phyloP scores from a whole-genome alignment of 1,140 invertebrate genomes.

The Zaprionus ghesquierei region DNA sequence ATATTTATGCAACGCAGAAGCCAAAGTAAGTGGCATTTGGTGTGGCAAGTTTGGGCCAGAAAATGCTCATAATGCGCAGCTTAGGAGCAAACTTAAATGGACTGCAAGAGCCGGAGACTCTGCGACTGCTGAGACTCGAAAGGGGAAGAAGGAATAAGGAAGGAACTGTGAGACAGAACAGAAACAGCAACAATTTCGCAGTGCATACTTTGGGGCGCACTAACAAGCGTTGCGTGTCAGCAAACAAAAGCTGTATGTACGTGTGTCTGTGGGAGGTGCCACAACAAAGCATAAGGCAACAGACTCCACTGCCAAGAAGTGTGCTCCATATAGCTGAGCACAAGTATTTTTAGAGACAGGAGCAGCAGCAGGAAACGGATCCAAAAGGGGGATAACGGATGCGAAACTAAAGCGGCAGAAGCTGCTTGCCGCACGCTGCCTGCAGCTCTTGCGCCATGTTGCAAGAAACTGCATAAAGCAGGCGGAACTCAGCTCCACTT shows the following conservation, averaged over 20 bases:
- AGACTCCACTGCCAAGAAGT: slow-evolving; percentile 18
- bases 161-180: slow-evolving; percentile 32
- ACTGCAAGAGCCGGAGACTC: neutral
- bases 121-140: neutral
- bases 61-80: slow-evolving; percentile 3
- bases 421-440: neutral
- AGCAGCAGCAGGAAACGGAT: slow-evolving; percentile 46
- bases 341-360: slow-evolving; percentile 65
- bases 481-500: slow-evolving; percentile 29
- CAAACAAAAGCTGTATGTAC: slow-evolving; percentile 54
- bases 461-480: slow-evolving; percentile 46
- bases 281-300: slow-evolving; percentile 53
- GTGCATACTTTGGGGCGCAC: slow-evolving; percentile 56
- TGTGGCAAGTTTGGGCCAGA: slow-evolving; percentile 7
- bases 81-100: slow-evolving; percentile 22
- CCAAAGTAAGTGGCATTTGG: slow-evolving; percentile 9
- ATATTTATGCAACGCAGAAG: slow-evolving; percentile 13
- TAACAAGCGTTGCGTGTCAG: slow-evolving; percentile 67
- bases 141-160: slow-evolving; percentile 13
- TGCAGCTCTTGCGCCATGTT: slow-evolving; percentile 19
- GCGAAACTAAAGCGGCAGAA: slow-evolving; percentile 43
- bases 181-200: slow-evolving; percentile 1
- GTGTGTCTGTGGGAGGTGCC: slow-evolving; percentile 12
- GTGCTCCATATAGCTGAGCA: slow-evolving; percentile 62
- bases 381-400: slow-evolving; percentile 26